Evolutionary conservation across 2,113 vertebrate genomes (phyloP), one percentile per base, ranked within the genome.

Genomic region (Phalacrocorax pelagicus): DNA sequence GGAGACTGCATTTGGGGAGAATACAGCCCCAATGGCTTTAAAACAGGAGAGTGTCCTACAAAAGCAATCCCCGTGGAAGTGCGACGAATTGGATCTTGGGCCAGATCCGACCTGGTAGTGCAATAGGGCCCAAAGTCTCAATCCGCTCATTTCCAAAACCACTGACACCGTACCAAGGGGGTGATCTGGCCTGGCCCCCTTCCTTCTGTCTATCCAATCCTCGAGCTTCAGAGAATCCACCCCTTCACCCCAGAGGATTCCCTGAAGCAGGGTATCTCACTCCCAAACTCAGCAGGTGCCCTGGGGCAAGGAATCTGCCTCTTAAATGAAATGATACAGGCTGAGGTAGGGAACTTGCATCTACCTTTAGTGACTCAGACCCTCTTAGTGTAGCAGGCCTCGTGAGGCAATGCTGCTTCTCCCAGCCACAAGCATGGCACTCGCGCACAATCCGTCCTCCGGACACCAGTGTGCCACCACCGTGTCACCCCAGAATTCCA

Each of bases 331-430:
- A 75, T 2, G 52, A 74, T 91, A 67, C 92, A 91, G 95, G 97
- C 98, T 98, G 98, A 98, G 98, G 98, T 98, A 98, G 98, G 98
- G 98, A 98, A 93, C 55, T n/a, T 5, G 90, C 94, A 77, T 59
- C 75, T 86, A 65, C 91, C 72, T 63, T 49, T 47, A 79, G 49
- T 3, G 38, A 72, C 96, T 83, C 65, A 55, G 91, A 84, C 55
- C 89, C 93, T 71, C 72, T n/a, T 6, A 24, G 71, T 2, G 32
- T 15, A 78, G 59, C 81, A 78, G 59, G 32, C 80, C 85, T 58
- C 3, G 2, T 1, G 34, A 89, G 73, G 94, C 85, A 47, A 66
- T 12, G 40, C 77, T 44, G 7, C 95, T 78, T 69, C 92, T 86
- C 88, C 93, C 92, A 96, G 88, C 97, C 36, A 17, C 61, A 26